These are phyloP conservation scores for Patella depressa DNA, from an alignment of 2,888 invertebrate species.

Conservation along the genomic window DNA sequence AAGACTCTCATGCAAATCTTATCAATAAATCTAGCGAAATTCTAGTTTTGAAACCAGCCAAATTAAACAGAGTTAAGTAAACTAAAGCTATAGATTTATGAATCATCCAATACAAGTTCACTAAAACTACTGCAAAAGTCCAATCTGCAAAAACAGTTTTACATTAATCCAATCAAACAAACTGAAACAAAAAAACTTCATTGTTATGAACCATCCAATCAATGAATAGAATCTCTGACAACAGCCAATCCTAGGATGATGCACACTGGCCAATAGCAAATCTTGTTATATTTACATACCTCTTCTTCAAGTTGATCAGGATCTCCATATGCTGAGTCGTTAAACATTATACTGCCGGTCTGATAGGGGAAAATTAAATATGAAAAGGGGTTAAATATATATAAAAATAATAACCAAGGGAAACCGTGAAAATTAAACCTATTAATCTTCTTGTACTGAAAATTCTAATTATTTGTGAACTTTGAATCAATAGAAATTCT, in stretches of 20 bases:
- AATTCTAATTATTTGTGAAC: too few species aligned
- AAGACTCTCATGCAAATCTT: neutral
- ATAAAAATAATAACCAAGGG: too few species aligned
- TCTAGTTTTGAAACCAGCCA: neutral
- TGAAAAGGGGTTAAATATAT: neutral
- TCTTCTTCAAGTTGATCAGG: conserved; percentile 39
- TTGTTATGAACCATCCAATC: too few species aligned
- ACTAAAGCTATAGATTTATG: conserved; percentile 15
- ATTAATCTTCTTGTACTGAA: too few species aligned
- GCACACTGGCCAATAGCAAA: too few species aligned
- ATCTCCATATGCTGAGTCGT: conserved; percentile 40
- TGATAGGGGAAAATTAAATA: conserved; percentile 26
- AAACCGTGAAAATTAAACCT: too few species aligned
- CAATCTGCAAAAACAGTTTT: neutral
- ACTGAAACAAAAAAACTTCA: neutral
- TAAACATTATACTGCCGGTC: conserved; percentile 47
- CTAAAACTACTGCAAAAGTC: conserved; percentile 2
- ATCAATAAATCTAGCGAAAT: neutral
- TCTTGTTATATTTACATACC: conserved; percentile 30
- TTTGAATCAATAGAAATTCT: too few species aligned
- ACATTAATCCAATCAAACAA: neutral
- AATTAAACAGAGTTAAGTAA: neutral
- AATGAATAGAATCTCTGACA: too few species aligned
- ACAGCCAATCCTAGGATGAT: too few species aligned
- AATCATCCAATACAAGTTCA: neutral